Evolutionary conservation across 2,113 vertebrate species (phyloP), one percentile per base, ranked within the genome.

Genomic region (Rhinoderma darwinii): DNA sequence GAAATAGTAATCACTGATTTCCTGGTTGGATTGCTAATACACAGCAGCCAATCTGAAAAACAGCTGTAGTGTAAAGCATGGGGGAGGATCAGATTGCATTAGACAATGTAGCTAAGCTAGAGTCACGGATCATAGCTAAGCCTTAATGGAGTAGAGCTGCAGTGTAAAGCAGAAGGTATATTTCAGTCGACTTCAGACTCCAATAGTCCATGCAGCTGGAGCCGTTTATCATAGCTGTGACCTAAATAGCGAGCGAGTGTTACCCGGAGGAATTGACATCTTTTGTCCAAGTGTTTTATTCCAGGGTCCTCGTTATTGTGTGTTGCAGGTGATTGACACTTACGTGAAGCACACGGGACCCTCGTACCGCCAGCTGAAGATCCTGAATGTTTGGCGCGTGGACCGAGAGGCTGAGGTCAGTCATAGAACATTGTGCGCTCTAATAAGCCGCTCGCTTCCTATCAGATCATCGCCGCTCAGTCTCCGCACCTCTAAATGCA

Each of bases 321-420:
- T 79, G 1, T 37, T 0, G 50, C 20, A 99, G 97, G 91, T 97
- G 79, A 96, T 98, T 75, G 88, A 94, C 47, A 95, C 91, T 54
- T 97, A 97, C 0, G 82, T 97, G 80, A 66, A 88, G 0, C 90
- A 87, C 56, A 99, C 98, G 0, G 82, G 92, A 25, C 0, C 0
- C 6, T 0, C 0, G 0, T 4, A 89, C 39, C 0, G 0, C 0
- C 9, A 61, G 0, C 89, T 93, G 3, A 25, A 11, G 20, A 93
- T 98, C 82, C 41, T 94, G 18, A 94, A 97, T n/a, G 89, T 97
- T 15, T 98, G 97, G 97, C 91, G 93, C 88, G 94, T 97, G 5
- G 86, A 96, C 88, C 89, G 96, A 89, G 93, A 96, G 1, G 90
- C 81, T 0, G 97, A 98, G 97, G 97, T 99, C 87, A 92, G 93